Conservation (phyloP, 2,113 vertebrate genomes). For the Nannobrachium achirus region DNA sequence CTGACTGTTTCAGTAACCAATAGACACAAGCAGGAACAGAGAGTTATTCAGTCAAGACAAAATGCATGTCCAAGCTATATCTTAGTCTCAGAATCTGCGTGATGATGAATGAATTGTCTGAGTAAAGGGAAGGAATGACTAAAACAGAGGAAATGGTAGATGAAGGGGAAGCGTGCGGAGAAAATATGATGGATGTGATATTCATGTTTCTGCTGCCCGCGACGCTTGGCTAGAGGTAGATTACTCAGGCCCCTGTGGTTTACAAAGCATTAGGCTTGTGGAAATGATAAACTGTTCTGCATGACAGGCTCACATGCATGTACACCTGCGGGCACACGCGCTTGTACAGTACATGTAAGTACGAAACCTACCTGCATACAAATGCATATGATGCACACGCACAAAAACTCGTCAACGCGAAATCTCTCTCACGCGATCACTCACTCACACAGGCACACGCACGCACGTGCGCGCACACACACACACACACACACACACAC, state of each 20-base stretch:
- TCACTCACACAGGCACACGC: neutral
- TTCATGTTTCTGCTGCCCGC: slow-evolving; percentile 36
- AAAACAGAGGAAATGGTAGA: slow-evolving; percentile 50
- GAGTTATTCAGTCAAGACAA: no score
- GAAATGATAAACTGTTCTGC: slow-evolving; percentile 40
- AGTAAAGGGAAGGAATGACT: slow-evolving; percentile 22
- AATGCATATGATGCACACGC: neutral
- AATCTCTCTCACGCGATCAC: neutral
- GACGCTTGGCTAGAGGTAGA: slow-evolving; percentile 56
- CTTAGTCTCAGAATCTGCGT: slow-evolving; percentile 18
- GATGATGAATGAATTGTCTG: slow-evolving; percentile 25
- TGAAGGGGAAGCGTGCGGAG: slow-evolving; percentile 38
- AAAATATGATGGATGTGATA: slow-evolving; percentile 48
- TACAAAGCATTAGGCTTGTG: slow-evolving; percentile 25
- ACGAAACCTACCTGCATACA: neutral
- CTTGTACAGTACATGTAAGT: neutral
- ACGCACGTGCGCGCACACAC: neutral
- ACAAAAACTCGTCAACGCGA: no score
- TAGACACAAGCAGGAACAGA: no score
- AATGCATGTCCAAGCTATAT: no score
- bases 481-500: neutral
- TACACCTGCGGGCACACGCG: neutral
- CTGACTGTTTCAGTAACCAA: no score
- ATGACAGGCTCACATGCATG: neutral
- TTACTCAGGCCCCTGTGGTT: slow-evolving; percentile 47